phyloP scores from a whole-genome alignment of 1,140 invertebrate genomes.

The Saccostrea cuccullata region DNA sequence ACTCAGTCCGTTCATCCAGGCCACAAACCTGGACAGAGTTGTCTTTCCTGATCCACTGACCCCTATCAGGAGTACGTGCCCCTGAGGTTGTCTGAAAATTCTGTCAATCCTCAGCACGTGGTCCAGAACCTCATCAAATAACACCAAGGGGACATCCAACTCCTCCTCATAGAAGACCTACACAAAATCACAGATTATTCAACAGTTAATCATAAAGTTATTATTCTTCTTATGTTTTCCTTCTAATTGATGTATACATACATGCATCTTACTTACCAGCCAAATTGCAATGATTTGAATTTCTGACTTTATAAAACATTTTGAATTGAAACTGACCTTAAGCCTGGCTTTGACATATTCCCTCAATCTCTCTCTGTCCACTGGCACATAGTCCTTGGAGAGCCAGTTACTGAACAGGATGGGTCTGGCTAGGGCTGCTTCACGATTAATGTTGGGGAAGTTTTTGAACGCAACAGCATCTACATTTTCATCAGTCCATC shows the following conservation, averaged over 20 bases:
- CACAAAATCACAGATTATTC: conserved; percentile 39
- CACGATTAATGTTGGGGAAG: conserved; percentile 93
- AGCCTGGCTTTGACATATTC: conserved; percentile 98
- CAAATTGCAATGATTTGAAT: too few relatives aligned
- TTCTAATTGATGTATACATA: too few relatives aligned
- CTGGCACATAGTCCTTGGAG: conserved; percentile 98
- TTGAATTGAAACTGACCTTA: conserved; percentile 82
- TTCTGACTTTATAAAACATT: too few relatives aligned
- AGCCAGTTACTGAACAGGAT: conserved; percentile 99
- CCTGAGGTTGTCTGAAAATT: conserved; percentile 98
- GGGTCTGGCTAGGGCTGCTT: conserved; percentile 91
- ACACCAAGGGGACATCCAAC: conserved; percentile 96
- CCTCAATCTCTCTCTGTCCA: conserved; percentile 94
- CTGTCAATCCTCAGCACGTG: conserved; percentile 99
- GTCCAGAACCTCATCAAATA: conserved; percentile 99
- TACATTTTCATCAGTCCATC: conserved; percentile 99
- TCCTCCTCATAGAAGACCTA: conserved; percentile 99
- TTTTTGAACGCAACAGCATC: conserved; percentile 95
- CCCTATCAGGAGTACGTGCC: conserved; percentile 93
- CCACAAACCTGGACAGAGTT: conserved; percentile 98
- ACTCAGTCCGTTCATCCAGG: conserved; percentile 99
- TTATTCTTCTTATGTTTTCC: too few relatives aligned
- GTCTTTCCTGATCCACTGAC: conserved; percentile 97
- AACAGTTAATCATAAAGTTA: neutral
- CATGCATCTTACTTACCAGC: too few relatives aligned